These are phyloP conservation scores for Eupleurogrammus muticus DNA, from an alignment of 2,797 vertebrate species.

Conservation along the genomic window DNA sequence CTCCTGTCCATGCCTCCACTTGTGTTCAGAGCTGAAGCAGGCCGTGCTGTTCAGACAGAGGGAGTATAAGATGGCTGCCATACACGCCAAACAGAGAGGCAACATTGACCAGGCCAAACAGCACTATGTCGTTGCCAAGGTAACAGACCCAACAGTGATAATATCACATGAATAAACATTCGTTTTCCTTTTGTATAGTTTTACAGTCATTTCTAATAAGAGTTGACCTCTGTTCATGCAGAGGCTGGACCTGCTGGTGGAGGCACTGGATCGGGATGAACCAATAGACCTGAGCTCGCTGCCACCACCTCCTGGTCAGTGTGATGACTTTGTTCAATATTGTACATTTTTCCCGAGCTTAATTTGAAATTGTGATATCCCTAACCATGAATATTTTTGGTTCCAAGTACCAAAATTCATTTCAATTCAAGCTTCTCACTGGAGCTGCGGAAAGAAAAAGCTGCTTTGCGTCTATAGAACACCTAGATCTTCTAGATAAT, in stretches of 20 bases:
- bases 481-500: too few species aligned
- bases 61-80: slow-evolving; percentile 90
- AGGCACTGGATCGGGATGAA: slow-evolving; percentile 83
- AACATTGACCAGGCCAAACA: slow-evolving; percentile 83
- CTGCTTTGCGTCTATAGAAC: too few species aligned
- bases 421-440: too few species aligned
- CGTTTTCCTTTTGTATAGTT: background rate
- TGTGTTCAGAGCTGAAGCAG: slow-evolving; percentile 77
- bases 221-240: slow-evolving; percentile 44
- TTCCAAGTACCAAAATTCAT: too few species aligned
- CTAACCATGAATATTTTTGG: too few species aligned
- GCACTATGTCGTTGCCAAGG: slow-evolving; percentile 88
- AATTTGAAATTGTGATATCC: too few species aligned
- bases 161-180: background rate
- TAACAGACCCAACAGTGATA: slow-evolving; percentile 42
- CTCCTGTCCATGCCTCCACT: background rate
- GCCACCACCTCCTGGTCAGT: slow-evolving; percentile 88
- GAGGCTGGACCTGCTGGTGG: slow-evolving; percentile 84
- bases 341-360: too few species aligned
- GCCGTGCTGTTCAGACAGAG: slow-evolving; percentile 85
- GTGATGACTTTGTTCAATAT: background rate
- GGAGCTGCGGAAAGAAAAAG: too few species aligned
- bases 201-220: background rate
- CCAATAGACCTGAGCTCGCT: slow-evolving; percentile 81
- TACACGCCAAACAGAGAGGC: slow-evolving; percentile 87